Conservation (phyloP, 2,113 vertebrate genomes). For the Psilopogon haemacephalus region DNA sequence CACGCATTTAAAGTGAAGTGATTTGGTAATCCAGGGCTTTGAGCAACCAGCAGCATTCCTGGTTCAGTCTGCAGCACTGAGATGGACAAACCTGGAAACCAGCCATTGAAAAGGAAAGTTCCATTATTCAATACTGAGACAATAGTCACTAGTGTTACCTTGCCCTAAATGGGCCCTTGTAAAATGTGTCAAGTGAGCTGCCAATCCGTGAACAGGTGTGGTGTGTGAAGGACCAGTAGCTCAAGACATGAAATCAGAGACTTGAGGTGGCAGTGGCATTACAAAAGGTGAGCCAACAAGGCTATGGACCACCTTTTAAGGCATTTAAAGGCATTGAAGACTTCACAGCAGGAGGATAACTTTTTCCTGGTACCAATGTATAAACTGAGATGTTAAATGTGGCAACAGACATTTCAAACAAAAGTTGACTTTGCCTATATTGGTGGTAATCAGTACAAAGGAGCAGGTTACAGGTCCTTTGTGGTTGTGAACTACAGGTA, state of each 20-base stretch:
- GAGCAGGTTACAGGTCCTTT: too few species aligned
- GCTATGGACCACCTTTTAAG: background rate
- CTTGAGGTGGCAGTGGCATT: accelerated
- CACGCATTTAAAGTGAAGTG: background rate
- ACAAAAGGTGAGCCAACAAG: background rate
- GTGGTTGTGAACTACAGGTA: too few species aligned
- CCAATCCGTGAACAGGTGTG: background rate
- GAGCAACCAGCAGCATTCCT: accelerated
- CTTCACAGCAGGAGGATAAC: background rate
- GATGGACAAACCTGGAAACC: background rate
- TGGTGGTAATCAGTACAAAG: background rate
- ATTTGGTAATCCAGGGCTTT: background rate
- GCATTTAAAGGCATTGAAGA: background rate
- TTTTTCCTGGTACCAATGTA: background rate
- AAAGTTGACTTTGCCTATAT: background rate
- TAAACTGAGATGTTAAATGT: background rate
- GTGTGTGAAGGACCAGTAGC: background rate
- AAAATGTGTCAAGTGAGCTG: background rate
- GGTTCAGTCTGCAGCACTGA: background rate
- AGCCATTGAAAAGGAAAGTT: background rate
- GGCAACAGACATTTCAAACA: background rate
- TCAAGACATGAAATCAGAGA: background rate
- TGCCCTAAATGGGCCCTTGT: background rate
- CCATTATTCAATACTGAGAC: background rate
- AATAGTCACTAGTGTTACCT: background rate